A percentile compares a stretch with the other conserved stretches of the same genome.
phyloP scores from a whole-genome alignment of 2,888 invertebrate genomes.

The Prenolepis imparis region DNA sequence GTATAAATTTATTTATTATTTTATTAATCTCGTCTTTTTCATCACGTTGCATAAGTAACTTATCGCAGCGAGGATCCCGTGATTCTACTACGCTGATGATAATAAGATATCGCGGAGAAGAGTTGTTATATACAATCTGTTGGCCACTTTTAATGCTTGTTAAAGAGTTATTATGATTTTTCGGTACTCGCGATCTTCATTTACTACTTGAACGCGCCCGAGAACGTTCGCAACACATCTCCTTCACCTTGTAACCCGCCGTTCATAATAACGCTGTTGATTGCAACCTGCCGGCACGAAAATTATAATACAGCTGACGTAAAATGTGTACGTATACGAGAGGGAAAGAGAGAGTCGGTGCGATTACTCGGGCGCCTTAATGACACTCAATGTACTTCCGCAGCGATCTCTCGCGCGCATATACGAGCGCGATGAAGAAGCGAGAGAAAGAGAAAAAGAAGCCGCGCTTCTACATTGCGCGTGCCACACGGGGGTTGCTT shows the following conservation, averaged over 20 bases:
- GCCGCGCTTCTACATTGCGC: slow-evolving; percentile 2
- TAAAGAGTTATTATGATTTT: slow-evolving; percentile 10
- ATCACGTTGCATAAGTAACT: not conserved
- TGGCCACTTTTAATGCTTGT: not conserved
- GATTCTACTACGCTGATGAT: not conserved
- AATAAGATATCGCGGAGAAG: not conserved
- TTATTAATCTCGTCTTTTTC: not conserved
- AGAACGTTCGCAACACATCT: not conserved
- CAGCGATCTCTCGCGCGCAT: not conserved
- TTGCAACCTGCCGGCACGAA: slow-evolving; percentile 28
- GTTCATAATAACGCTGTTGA: slow-evolving; percentile 37
- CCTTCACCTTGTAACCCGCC: not conserved
- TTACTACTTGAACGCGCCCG: not conserved
- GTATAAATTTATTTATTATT: not conserved
- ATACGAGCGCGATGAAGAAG: not conserved
- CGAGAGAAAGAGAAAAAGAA: slow-evolving; percentile 32
- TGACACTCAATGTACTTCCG: slow-evolving; percentile 24
- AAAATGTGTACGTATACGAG: not conserved
- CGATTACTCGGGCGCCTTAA: slow-evolving; percentile 36
- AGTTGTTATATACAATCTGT: not conserved
- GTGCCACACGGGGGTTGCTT: slow-evolving; percentile 54
- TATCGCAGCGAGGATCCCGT: not conserved
- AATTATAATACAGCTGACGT: slow-evolving; percentile 36
- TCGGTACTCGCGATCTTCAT: not conserved
- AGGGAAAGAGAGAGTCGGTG: not conserved